These are phyloP conservation scores for Clarias batrachus DNA, from an alignment of 2,113 vertebrate species.

Conservation along the genomic window DNA sequence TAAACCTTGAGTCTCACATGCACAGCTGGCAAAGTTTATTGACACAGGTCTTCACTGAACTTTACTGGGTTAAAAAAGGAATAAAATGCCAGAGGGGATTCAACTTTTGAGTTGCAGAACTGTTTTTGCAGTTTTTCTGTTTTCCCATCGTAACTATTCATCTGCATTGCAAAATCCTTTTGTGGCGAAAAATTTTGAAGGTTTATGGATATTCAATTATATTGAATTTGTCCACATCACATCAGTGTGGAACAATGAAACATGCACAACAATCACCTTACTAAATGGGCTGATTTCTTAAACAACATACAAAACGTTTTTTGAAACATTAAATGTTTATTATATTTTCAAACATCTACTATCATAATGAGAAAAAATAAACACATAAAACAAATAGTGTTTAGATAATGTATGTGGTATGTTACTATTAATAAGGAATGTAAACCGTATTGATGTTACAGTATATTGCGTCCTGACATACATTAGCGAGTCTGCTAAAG, in stretches of 20 bases:
- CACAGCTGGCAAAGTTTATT: constrained; percentile 1
- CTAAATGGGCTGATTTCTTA: neutral
- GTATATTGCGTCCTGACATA: too few species aligned
- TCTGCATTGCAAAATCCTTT: neutral
- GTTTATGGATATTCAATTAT: neutral
- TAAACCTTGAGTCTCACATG: neutral
- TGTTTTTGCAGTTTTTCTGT: neutral
- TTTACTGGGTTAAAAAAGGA: neutral
- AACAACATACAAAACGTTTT: neutral
- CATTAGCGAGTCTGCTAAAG: too few species aligned
- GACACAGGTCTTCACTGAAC: neutral
- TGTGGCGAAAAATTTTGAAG: neutral
- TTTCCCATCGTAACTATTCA: neutral
- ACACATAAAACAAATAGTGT: neutral
- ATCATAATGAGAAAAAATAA: neutral
- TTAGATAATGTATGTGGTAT: neutral
- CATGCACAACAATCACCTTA: neutral
- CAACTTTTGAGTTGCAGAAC: neutral
- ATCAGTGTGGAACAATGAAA: too few species aligned
- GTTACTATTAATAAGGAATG: neutral
- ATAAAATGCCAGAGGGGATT: neutral
- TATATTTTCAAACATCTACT: neutral
- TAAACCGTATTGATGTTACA: too few species aligned
- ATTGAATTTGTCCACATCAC: neutral
- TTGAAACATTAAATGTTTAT: neutral